Conservation (phyloP, 2,797 vertebrate genomes). For the Paramormyrops hopkinsi region DNA sequence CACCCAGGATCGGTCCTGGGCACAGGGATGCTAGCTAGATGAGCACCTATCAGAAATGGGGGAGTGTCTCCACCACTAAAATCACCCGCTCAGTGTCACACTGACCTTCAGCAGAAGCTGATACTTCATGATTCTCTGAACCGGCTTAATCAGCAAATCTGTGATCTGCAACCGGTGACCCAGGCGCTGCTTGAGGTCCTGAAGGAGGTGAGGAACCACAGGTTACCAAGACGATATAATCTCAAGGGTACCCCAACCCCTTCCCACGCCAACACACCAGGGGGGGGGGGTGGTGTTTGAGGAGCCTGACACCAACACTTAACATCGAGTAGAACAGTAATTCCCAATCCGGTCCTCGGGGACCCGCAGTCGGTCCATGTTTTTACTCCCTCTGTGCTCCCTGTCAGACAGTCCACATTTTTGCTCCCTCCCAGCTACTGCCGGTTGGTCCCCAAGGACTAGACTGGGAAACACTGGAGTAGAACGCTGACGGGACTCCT, state of each 20-base stretch:
- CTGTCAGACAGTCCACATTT: not conserved
- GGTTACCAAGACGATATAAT: not conserved
- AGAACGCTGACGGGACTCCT: not conserved
- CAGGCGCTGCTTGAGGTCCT: slow-evolving; percentile 90
- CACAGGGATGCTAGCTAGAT: not conserved
- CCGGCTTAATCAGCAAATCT: slow-evolving; percentile 89
- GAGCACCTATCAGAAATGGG: not conserved
- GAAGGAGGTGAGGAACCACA: slow-evolving; percentile 19
- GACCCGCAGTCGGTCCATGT: not conserved
- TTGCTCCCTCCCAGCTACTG: not conserved
- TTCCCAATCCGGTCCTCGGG: not conserved
- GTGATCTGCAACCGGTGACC: slow-evolving; percentile 88
- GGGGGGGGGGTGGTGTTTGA: not conserved
- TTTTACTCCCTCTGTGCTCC: not conserved
- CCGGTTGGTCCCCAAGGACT: not conserved
- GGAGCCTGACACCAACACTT: not conserved
- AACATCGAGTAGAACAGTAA: not conserved
- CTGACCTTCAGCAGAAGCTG: slow-evolving; percentile 92
- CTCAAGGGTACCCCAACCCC: not conserved
- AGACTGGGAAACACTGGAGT: not conserved
- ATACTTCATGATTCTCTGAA: slow-evolving; percentile 97
- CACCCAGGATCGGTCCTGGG: not conserved
- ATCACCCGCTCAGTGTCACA: not conserved
- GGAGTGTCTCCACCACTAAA: not conserved
- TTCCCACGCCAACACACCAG: not conserved